phyloP scores from a whole-genome alignment of 2,797 vertebrate genomes.

The Labroides dimidiatus region DNA sequence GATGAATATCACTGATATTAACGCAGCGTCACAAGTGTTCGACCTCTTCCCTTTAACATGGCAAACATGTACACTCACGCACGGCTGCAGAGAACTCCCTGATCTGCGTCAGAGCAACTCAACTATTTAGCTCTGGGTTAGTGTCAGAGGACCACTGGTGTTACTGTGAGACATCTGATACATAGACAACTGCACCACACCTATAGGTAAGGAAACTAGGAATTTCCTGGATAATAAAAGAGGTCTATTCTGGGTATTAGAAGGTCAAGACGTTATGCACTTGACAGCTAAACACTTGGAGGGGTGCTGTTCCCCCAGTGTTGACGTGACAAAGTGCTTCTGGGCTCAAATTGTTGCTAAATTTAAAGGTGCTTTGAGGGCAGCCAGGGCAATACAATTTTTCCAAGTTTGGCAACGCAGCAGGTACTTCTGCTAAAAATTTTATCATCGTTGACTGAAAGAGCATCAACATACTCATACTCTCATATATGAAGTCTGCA shows the following conservation, averaged over 20 bases:
- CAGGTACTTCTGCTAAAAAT: not conserved
- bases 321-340: slow-evolving; percentile 36
- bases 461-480: not conserved
- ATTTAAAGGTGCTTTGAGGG: slow-evolving; percentile 29
- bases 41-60: slow-evolving; percentile 47
- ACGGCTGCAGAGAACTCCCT: slow-evolving; percentile 45
- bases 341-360: slow-evolving; percentile 38
- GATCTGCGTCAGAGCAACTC: slow-evolving; percentile 65
- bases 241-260: slow-evolving; percentile 71
- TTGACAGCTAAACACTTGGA: slow-evolving; percentile 75
- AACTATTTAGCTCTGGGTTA: slow-evolving; percentile 60
- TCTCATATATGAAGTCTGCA: too few species aligned
- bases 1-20: slow-evolving; percentile 72
- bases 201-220: slow-evolving; percentile 79
- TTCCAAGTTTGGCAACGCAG: slow-evolving; percentile 14
- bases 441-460: slow-evolving; percentile 7
- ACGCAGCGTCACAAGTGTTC: slow-evolving; percentile 59
- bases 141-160: slow-evolving; percentile 63
- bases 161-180: slow-evolving; percentile 77
- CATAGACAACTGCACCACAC: slow-evolving; percentile 77
- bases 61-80: slow-evolving; percentile 42
- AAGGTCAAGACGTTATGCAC: slow-evolving; percentile 68
- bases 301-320: slow-evolving; percentile 41
- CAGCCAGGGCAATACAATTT: slow-evolving; percentile 7
- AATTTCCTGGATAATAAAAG: slow-evolving; percentile 83